A percentile compares a stretch with the other conserved stretches of the same genome.
Conservation (phyloP, 2,113 vertebrate species). For the Pteruthius melanotis region DNA sequence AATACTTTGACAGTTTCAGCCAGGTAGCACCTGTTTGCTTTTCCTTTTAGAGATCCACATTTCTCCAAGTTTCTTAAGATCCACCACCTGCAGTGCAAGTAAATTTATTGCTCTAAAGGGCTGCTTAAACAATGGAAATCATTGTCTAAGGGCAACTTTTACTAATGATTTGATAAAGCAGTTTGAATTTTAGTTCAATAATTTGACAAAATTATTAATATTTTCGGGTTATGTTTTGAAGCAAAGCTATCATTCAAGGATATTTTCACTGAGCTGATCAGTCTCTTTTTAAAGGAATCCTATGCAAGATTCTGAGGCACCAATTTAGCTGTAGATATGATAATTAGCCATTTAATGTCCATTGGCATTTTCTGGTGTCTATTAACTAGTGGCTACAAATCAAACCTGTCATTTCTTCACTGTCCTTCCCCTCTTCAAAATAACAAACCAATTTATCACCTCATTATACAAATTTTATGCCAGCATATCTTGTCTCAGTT, state of each 20-base stretch:
- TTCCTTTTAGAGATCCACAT: background rate
- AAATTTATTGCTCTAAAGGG: background rate
- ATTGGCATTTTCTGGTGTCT: slow-evolving; percentile 26
- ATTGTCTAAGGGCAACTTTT: background rate
- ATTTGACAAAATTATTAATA: background rate
- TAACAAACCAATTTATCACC: slow-evolving; percentile 11
- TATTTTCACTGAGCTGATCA: background rate
- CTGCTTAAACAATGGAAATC: background rate
- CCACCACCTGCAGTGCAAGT: background rate
- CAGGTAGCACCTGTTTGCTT: background rate
- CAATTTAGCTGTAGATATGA: background rate
- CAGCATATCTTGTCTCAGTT: background rate
- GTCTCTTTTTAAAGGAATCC: background rate
- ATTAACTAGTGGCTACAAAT: background rate
- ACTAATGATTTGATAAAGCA: background rate
- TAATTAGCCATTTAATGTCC: slow-evolving; percentile 39
- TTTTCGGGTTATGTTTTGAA: background rate
- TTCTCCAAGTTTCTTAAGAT: background rate
- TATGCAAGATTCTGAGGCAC: background rate
- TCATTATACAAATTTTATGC: slow-evolving; percentile 27
- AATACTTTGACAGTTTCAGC: background rate
- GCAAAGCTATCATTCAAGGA: background rate
- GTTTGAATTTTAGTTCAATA: background rate
- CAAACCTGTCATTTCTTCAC: slow-evolving; percentile 4
- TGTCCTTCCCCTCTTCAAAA: slow-evolving; percentile 3